These are phyloP conservation scores for Metaphire vulgaris DNA, from an alignment of 1,140 invertebrate genomes.

Conservation along the genomic window DNA sequence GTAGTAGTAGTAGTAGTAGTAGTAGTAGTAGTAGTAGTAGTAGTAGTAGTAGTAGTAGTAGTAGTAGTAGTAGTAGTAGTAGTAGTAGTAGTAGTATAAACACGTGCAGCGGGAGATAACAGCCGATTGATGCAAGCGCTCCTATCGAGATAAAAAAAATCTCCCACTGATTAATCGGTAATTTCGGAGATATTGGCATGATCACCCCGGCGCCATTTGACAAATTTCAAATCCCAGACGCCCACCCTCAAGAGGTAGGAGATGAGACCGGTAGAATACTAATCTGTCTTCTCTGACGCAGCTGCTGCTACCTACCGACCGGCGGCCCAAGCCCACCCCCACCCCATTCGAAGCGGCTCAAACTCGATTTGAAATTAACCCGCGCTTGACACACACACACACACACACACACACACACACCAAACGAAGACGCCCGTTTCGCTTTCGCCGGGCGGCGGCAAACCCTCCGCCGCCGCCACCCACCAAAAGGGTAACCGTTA, in stretches of 20 bases:
- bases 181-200: not conserved
- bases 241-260: not conserved
- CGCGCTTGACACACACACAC: not conserved
- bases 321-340: not conserved
- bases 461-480: not conserved
- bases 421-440: not conserved
- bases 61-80: conserved; percentile 30
- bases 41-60: conserved; percentile 29
- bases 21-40: conserved; percentile 30
- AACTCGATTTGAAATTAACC: not conserved
- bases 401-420: not conserved
- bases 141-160: not conserved
- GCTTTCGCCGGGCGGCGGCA: not conserved
- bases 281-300: not conserved
- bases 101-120: conserved; percentile 10
- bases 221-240: not conserved
- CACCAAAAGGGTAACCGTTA: not conserved
- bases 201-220: not conserved
- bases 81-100: conserved; percentile 28
- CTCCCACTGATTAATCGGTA: not conserved
- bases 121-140: not conserved
- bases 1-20: conserved; percentile 30
- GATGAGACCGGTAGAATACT: not conserved
- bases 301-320: not conserved
- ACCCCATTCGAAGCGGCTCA: not conserved